phyloP scores from a whole-genome alignment of 2,113 vertebrate genomes.

The Corythornis vintsioides region DNA sequence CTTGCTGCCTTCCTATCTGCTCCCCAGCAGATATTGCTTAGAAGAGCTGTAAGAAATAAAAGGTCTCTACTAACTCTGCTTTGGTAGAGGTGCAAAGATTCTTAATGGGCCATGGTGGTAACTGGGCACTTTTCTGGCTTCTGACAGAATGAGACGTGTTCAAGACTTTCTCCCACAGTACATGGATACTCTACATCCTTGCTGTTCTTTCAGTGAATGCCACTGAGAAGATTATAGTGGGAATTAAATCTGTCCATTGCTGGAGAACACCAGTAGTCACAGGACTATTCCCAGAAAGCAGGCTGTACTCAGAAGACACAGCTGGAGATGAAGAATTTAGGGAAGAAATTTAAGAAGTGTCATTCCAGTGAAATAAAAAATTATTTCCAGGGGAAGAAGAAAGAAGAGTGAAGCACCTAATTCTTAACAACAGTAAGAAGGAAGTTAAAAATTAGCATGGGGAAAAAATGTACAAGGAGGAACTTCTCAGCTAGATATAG shows the following conservation, averaged over 20 bases:
- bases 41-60: background rate
- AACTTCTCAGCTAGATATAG: background rate
- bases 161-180: background rate
- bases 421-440: background rate
- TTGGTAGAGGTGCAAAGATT: background rate
- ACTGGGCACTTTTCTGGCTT: background rate
- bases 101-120: background rate
- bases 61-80: background rate
- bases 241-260: background rate
- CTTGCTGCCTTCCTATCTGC: background rate
- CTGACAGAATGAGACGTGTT: background rate
- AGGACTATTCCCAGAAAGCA: background rate
- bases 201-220: background rate
- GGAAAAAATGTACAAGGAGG: background rate
- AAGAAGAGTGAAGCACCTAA: background rate
- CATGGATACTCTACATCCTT: background rate
- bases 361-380: background rate
- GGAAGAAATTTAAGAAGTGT: background rate
- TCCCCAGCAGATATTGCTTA: background rate
- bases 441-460: background rate
- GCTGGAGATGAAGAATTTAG: background rate
- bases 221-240: background rate
- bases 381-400: background rate
- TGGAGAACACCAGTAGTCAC: background rate
- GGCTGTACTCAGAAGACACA: background rate